Conservation (phyloP, 2,113 vertebrate species). For the Ammospiza nelsoni region DNA sequence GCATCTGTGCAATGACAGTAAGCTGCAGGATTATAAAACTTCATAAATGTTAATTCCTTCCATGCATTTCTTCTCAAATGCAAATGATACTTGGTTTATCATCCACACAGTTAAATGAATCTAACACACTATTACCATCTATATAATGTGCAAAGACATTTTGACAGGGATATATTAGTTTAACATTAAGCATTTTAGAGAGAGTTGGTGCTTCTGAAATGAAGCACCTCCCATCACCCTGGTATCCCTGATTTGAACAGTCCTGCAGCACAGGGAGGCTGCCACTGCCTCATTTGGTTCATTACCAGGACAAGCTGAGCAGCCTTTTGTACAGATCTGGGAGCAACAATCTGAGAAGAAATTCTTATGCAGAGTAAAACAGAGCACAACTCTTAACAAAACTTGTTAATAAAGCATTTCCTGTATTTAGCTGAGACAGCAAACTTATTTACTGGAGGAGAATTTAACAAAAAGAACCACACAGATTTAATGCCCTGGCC, state of each 20-base stretch:
- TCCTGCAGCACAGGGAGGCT: background rate
- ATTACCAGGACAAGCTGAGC: background rate
- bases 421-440: background rate
- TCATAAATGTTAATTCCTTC: slow-evolving; percentile 58
- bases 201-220: background rate
- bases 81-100: slow-evolving; percentile 34
- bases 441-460: background rate
- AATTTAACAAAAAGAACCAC: background rate
- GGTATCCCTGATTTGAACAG: background rate
- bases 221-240: background rate
- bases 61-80: slow-evolving; percentile 58
- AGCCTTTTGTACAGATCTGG: background rate
- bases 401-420: background rate
- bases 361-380: background rate
- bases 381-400: background rate
- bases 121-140: slow-evolving; percentile 27
- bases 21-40: slow-evolving; percentile 47
- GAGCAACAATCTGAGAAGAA: background rate
- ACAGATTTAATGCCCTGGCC: background rate
- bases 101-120: slow-evolving; percentile 29
- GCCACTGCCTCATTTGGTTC: background rate
- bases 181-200: background rate
- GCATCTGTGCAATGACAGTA: slow-evolving; percentile 24
- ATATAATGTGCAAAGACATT: slow-evolving; percentile 55
- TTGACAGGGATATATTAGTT: slow-evolving; percentile 44